Base-by-base conservation (phyloP, 2,113 vertebrate species). In the Lampris megalopsis region DNA sequence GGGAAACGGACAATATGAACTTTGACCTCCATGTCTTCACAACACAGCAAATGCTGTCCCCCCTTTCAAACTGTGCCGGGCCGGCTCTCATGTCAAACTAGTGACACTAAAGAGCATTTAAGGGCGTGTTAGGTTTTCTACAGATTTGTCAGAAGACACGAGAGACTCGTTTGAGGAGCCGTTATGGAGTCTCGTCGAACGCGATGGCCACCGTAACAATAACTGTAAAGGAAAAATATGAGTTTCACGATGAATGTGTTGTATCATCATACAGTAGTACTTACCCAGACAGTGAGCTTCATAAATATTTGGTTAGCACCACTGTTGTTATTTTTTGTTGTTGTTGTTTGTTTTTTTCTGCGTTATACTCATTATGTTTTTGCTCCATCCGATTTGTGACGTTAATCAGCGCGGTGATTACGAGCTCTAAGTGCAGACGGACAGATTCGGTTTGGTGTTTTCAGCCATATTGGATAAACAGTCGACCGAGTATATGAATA, bases 291-390 rank as follows among this genome's bases (percentile, higher is more conserved):
- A 80, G 73, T 72, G 76, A 84, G 58, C 67, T 50, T 73, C 45
- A 45, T 43, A 45, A 60, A 79, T 79, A 69, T 73, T 83, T 84
- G 82, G 79, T 74, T 53, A 50, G 72, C 70, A 71, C 72, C 82
- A 79, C 73, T 45, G 58, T 67, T 80, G 81, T 69, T 35, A 36
- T 9, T 63, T 62, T 77, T 68, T 50, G 36, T 35, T 37, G 24
- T 24, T 47, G 11, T 42, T 54, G 47, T 24, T 24, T 24, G 24
- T 24, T 24, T 24, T 24, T 24, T 24, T 24, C 24, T 24, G 24
- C 24, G 24, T 24, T 24, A 24, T 24, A 24, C 24, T 24, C 24
- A 24, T 24, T 24, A 24, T 24, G 24, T 24, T 24, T 24, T 24
- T 24, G 24, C 24, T 24, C 24, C 24, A 24, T 24, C 24, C 24